Evolutionary conservation across 2,888 invertebrate species (phyloP), one percentile per base, ranked within the genome.

Genomic region (Caenorhabditis wallacei): DNA sequence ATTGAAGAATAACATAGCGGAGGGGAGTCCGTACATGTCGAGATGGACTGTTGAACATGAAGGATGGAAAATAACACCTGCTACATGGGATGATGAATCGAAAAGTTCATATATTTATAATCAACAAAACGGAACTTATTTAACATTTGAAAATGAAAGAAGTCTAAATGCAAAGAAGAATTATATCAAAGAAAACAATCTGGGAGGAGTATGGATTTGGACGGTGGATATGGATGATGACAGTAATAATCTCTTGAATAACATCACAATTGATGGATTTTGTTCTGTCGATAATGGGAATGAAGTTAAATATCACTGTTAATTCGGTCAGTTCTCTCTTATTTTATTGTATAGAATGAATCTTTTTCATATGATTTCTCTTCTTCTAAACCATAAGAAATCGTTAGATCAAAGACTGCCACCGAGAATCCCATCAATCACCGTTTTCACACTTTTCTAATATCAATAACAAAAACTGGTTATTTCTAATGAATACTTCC

Each of bases 141-240:
- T 59, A 22, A 46, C 46, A 0, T 61, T 61, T 16, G 61, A 61
- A 61, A 24, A 16, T 8, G n/a, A 43, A n/a, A 51, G 26, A 24
- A 64, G 51, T 22, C 24, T 64, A 2, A n/a, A n/a, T 7, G 20
- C 18, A 20, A 64, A 48, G 20, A 0, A 24, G 13, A n/a, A 64
- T 11, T 64, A 51, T 35, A 20, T 64, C 13, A 64, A 20, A 4
- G 18, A 26, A n/a, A 51, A 4, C 13, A 48, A 64, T 35, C n/a
- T 61, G n/a, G 61, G 61, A 43, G 61, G 61, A 10, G 24, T 61
- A 7, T 61, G 61, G 61, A 61, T 61, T n/a, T 43, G 61, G 43
- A n/a, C 22, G 4, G 43, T 43, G 11, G 43, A 43, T 4, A 61
- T 26, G 46, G 61, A 61, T 61, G 61, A 61, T n/a, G 22, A 46